A percentile compares a stretch with the other conserved stretches of the same genome.
Conservation (phyloP, 2,888 invertebrate species). For the Escarpia spicata region DNA sequence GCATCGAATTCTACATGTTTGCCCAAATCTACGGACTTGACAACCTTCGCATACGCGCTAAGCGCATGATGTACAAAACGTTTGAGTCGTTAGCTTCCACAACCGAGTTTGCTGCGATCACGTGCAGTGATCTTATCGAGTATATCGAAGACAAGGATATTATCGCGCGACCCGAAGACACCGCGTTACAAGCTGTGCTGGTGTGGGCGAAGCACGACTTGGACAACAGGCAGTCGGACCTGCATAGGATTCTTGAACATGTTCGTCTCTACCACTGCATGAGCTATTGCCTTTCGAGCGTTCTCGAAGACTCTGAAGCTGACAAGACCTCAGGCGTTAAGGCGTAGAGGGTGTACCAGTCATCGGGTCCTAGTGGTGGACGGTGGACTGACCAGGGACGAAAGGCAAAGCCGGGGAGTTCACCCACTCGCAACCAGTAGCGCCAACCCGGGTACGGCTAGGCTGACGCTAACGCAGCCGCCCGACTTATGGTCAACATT, state of each 20-base stretch:
- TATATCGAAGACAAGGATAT: slow-evolving; percentile 35
- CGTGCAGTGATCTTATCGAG: slow-evolving; percentile 34
- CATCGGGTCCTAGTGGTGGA: slow-evolving; percentile 30
- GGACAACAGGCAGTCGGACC: slow-evolving; percentile 17
- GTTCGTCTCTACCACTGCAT: slow-evolving; percentile 34
- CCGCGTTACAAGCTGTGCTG: too few species aligned
- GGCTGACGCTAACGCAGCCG: slow-evolving; percentile 32
- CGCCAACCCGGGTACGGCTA: slow-evolving; percentile 29
- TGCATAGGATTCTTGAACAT: slow-evolving; percentile 23
- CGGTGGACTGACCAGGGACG: slow-evolving; percentile 36
- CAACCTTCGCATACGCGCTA: too few species aligned
- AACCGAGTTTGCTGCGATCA: slow-evolving; percentile 32
- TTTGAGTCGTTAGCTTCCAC: neutral
- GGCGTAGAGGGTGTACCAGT: slow-evolving; percentile 24
- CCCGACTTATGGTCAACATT: slow-evolving; percentile 37
- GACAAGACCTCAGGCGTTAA: slow-evolving; percentile 23
- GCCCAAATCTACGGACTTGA: slow-evolving; percentile 30
- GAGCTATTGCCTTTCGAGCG: slow-evolving; percentile 34
- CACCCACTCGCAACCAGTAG: slow-evolving; percentile 33
- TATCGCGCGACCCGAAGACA: slow-evolving; percentile 34
- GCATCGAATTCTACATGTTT: slow-evolving; percentile 39
- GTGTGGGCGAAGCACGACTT: slow-evolving; percentile 31
- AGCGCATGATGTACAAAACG: too few species aligned
- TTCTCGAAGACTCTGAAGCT: slow-evolving; percentile 27
- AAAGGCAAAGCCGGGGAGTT: slow-evolving; percentile 33